phyloP scores from a whole-genome alignment of 2,888 invertebrate genomes.

The Busseola fusca region DNA sequence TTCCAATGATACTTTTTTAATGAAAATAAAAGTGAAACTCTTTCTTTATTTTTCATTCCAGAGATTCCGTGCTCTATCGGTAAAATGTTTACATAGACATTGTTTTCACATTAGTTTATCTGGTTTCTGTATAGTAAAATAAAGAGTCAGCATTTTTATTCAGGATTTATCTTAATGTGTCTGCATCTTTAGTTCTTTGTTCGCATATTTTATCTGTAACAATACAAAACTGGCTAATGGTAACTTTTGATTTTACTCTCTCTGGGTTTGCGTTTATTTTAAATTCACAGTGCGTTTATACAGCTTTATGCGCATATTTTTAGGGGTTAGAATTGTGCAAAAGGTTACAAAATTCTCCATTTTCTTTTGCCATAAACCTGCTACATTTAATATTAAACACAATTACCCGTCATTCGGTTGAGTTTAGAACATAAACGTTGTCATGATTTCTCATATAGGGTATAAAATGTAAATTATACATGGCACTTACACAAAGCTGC shows the following conservation, averaged over 20 bases:
- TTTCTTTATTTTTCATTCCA: background rate
- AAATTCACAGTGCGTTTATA: background rate
- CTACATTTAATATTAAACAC: background rate
- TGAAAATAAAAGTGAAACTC: constrained; percentile 3
- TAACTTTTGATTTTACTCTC: background rate
- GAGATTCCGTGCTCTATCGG: background rate
- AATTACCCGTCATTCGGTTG: background rate
- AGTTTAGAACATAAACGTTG: background rate
- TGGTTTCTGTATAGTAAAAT: background rate
- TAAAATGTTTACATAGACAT: background rate
- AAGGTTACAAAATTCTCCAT: background rate
- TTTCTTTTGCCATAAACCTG: background rate
- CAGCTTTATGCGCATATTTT: fast-evolving
- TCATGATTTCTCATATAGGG: constrained; percentile 21
- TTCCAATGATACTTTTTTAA: background rate
- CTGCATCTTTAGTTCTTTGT: background rate
- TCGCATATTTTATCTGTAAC: background rate
- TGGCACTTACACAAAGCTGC: constrained; percentile 28
- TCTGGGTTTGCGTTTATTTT: background rate
- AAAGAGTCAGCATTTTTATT: background rate
- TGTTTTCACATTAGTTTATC: constrained; percentile 30
- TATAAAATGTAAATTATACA: constrained; percentile 27
- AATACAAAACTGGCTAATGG: background rate
- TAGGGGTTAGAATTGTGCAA: background rate
- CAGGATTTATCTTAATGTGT: background rate